Evolutionary conservation across 2,797 vertebrate species (phyloP).

Genomic region (Austrolebias charrua): DNA sequence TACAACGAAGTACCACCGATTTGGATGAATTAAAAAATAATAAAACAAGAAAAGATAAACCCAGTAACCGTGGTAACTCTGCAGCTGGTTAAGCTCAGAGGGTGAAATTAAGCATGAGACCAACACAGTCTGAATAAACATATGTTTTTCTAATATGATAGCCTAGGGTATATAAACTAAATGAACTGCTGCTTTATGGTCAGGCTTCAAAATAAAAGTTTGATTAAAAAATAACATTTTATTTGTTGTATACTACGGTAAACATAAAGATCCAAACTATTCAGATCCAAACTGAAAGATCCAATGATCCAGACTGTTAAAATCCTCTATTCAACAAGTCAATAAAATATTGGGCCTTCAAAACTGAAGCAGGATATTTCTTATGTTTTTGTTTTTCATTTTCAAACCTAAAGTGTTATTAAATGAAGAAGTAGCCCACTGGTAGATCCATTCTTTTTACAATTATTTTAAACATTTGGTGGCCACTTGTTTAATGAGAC

Average conservation of each 20-base stretch:
- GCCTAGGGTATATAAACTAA: not conserved
- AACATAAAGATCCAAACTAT: not conserved
- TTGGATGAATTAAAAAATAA: conserved; percentile 10
- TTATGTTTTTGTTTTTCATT: no score
- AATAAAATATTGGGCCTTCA: not conserved
- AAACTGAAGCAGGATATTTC: not conserved
- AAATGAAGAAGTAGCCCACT: no score
- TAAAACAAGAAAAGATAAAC: not conserved
- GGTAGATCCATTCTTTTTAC: no score
- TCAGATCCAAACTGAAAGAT: not conserved
- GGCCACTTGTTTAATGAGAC: no score
- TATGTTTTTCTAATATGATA: conserved; percentile 8
- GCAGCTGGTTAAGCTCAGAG: not conserved
- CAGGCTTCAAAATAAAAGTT: no score
- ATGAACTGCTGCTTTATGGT: not conserved
- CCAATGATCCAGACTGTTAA: not conserved
- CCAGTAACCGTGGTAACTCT: conserved; percentile 7
- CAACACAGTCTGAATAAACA: conserved; percentile 3
- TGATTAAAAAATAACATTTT: no score
- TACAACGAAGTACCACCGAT: not conserved
- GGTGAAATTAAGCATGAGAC: not conserved
- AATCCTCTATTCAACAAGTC: not conserved
- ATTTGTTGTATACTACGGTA: no score
- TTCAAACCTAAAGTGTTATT: no score
- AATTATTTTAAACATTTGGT: no score